phyloP scores from a whole-genome alignment of 2,888 invertebrate genomes.

The Acholoe squamosa region DNA sequence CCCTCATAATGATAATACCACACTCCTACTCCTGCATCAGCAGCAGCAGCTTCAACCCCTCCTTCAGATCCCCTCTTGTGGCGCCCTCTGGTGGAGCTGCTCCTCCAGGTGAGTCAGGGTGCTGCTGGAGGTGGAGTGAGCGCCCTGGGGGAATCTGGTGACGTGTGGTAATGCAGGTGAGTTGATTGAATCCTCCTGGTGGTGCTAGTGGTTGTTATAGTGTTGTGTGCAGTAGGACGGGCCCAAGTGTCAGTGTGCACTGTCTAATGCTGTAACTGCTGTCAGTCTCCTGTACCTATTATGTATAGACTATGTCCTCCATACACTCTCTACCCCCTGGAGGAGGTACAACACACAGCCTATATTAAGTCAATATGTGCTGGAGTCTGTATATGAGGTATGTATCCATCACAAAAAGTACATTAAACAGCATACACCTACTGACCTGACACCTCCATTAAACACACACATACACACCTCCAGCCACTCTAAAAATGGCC shows the following conservation, averaged over 20 bases:
- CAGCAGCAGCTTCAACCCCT: too few relatives aligned
- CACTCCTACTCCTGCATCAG: background rate
- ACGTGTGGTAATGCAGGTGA: background rate
- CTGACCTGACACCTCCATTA: too few relatives aligned
- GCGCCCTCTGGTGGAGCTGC: background rate
- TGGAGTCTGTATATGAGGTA: background rate
- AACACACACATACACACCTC: background rate
- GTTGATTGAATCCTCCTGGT: background rate
- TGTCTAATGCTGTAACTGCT: too few relatives aligned
- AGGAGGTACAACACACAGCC: background rate
- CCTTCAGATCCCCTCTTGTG: background rate
- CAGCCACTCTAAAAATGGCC: constrained; percentile 44
- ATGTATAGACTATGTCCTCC: background rate
- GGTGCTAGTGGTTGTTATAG: background rate
- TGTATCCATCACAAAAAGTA: background rate
- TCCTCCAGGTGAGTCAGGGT: background rate
- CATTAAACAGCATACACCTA: too few relatives aligned
- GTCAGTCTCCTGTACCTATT: too few relatives aligned
- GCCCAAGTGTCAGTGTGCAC: background rate
- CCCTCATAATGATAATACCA: background rate
- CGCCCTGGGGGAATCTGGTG: background rate
- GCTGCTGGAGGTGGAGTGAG: background rate
- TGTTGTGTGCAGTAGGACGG: background rate
- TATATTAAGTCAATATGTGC: background rate
- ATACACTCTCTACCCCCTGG: background rate